Conservation (phyloP, 2,888 invertebrate genomes). For the Mimas tiliae region DNA sequence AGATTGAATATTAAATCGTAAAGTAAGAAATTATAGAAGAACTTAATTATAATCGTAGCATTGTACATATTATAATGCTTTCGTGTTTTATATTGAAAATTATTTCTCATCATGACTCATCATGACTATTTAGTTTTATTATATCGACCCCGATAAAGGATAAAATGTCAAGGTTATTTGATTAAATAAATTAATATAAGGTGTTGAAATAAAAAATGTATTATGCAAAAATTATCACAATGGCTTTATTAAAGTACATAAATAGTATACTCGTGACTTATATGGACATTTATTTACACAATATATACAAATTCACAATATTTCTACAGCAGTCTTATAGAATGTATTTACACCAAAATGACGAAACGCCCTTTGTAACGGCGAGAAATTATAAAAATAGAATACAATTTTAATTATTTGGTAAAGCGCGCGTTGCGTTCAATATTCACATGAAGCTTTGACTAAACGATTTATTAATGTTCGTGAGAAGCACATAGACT, state of each 20-base stretch:
- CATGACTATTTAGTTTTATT: neutral
- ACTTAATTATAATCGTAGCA: too few species aligned
- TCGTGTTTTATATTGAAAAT: too few species aligned
- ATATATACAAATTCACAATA: constrained; percentile 82
- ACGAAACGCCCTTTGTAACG: constrained; percentile 74
- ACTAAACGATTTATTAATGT: constrained; percentile 65
- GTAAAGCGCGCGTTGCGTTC: constrained; percentile 79
- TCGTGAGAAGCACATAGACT: constrained; percentile 68
- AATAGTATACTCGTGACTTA: constrained; percentile 84
- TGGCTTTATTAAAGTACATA: constrained; percentile 85
- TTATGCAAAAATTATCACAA: constrained; percentile 84
- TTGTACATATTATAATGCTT: too few species aligned
- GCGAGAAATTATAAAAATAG: constrained; percentile 83
- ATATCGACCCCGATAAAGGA: too few species aligned
- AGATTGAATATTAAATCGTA: neutral
- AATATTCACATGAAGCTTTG: constrained; percentile 79
- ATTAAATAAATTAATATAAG: constrained; percentile 17
- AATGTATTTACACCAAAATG: constrained; percentile 81
- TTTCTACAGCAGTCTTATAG: constrained; percentile 84
- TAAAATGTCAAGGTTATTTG: constrained; percentile 11
- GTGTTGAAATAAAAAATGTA: constrained; percentile 55
- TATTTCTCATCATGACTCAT: neutral
- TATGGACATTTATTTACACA: constrained; percentile 82
- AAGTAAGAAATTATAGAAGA: too few species aligned
- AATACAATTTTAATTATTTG: constrained; percentile 80